A percentile compares a stretch with the other conserved stretches of the same genome.
Conservation (phyloP, 1,140 invertebrate species). For the Drosophila arawakana region DNA sequence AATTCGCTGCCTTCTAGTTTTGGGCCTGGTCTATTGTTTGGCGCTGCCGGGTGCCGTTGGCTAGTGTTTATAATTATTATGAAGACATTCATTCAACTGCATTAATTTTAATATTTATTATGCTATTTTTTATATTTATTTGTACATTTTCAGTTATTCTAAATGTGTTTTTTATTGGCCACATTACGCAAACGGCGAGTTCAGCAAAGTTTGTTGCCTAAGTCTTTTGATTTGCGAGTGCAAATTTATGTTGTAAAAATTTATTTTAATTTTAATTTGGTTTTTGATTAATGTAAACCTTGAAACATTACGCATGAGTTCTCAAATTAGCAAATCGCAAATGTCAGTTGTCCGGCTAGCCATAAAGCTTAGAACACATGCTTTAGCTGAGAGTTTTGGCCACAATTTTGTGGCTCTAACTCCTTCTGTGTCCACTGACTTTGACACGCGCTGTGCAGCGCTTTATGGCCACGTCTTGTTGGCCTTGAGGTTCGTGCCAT, state of each 20-base stretch:
- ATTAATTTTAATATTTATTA: slow-evolving; percentile 78
- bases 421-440: slow-evolving; percentile 31
- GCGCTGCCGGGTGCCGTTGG: slow-evolving; percentile 21
- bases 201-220: slow-evolving; percentile 54
- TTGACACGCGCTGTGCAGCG: slow-evolving; percentile 58
- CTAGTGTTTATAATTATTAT: slow-evolving; percentile 65
- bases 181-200: no score
- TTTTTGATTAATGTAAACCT: slow-evolving; percentile 53
- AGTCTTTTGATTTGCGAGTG: slow-evolving; percentile 36
- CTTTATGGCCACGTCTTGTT: slow-evolving; percentile 64
- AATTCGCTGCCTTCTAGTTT: slow-evolving; percentile 43
- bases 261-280: neutral
- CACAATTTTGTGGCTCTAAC: neutral
- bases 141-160: no score
- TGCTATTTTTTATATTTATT: slow-evolving; percentile 35
- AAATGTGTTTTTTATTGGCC: no score
- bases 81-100: slow-evolving; percentile 75
- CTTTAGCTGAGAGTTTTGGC: neutral
- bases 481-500: slow-evolving; percentile 68
- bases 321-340: slow-evolving; percentile 59
- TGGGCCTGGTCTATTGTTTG: slow-evolving; percentile 54
- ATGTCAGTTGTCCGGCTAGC: slow-evolving; percentile 67
- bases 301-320: slow-evolving; percentile 73
- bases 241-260: slow-evolving; percentile 9
- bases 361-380: slow-evolving; percentile 43